A percentile compares a stretch with the other conserved stretches of the same genome.
These are phyloP conservation scores for Lypha dubia DNA, from an alignment of 2,888 invertebrate genomes.

Conservation along the genomic window DNA sequence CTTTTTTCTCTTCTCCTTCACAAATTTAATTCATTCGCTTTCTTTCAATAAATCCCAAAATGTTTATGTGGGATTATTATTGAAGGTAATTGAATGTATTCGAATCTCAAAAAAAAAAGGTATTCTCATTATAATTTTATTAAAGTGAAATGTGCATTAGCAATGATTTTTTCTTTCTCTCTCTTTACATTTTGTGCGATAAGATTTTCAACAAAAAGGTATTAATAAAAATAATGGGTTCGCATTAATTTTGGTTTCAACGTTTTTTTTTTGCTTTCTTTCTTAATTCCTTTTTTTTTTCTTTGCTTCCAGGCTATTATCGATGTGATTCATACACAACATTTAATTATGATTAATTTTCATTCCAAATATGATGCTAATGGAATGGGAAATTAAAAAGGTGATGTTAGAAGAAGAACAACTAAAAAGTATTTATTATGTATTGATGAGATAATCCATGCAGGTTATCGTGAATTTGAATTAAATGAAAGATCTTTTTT, in stretches of 20 bases:
- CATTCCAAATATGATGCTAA: not conserved
- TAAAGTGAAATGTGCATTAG: conserved; percentile 42
- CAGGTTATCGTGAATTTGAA: no score
- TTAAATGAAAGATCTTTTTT: no score
- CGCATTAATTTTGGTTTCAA: conserved; percentile 38
- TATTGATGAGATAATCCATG: no score
- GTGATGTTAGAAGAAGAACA: not conserved
- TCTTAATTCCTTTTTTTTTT: no score
- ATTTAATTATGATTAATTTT: conserved; percentile 32
- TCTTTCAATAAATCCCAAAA: conserved; percentile 3
- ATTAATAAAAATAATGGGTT: conserved; percentile 55
- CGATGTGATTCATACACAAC: conserved; percentile 49
- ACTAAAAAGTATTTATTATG: no score
- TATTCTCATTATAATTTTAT: conserved; percentile 26
- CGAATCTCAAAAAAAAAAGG: conserved; percentile 13
- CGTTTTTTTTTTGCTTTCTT: not conserved
- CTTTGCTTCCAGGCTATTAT: no score
- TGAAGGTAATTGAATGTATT: conserved; percentile 25
- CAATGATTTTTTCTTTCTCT: not conserved
- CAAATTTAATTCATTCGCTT: not conserved
- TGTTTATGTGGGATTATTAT: conserved; percentile 56
- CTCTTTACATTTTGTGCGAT: conserved; percentile 21
- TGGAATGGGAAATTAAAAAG: not conserved
- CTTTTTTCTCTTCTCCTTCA: not conserved
- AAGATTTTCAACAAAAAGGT: conserved; percentile 23